These are phyloP conservation scores for Catharus bicknelli DNA, from an alignment of 2,113 vertebrate species.

Conservation along the genomic window DNA sequence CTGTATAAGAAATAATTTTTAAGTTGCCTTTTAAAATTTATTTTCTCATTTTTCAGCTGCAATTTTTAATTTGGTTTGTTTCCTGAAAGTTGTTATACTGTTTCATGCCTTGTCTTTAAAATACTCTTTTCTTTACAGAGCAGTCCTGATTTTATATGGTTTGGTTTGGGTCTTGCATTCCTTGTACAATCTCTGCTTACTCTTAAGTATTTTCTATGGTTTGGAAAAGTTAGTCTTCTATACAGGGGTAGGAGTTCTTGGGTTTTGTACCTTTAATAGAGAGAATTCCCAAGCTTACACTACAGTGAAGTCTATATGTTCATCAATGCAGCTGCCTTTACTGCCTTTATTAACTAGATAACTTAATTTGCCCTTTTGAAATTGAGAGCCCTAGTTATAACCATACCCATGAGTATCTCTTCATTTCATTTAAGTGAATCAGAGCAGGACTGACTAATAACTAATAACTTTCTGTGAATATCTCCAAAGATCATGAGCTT, in stretches of 20 bases:
- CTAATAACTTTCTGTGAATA: neutral
- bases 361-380: neutral
- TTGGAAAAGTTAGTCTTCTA: neutral
- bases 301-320: neutral
- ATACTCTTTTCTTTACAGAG: neutral
- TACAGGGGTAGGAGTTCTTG: neutral
- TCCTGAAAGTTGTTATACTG: neutral
- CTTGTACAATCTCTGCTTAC: neutral
- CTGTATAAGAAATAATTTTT: neutral
- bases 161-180: neutral
- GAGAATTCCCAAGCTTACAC: neutral
- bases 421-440: neutral
- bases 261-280: neutral
- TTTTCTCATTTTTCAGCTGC: neutral
- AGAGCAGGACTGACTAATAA: neutral
- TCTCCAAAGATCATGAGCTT: neutral
- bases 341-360: neutral
- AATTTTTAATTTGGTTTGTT: neutral
- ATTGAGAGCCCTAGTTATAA: neutral
- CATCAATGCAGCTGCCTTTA: neutral
- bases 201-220: neutral
- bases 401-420: neutral
- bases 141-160: neutral
- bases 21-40: neutral
- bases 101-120: neutral